Base-by-base conservation (phyloP, 2,797 vertebrate genomes). In the Ctenopoma kingsleyae region DNA sequence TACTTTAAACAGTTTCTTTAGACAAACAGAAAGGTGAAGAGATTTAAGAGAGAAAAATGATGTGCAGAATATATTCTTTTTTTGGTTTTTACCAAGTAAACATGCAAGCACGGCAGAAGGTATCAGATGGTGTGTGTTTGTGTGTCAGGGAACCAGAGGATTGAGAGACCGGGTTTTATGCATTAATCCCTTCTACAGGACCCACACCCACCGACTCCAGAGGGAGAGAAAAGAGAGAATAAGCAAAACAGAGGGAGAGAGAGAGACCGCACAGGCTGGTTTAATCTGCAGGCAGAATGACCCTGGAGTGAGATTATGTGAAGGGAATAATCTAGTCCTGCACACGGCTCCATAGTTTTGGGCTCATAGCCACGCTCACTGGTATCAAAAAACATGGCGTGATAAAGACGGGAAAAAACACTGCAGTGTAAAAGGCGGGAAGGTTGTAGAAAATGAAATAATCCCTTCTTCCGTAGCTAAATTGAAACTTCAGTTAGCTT, bases 261-360 rank as follows among this genome's bases (percentile, higher is more conserved):
- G 25, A 30, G 76, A 48, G 71, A 56, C 43, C 54, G 63, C 66
- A 64, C 48, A 67, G 75, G 76, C 61, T 80, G 76, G 86, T 83
- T 86, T 92, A 93, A 94, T 94, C 90, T 90, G 88, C 59, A 58
- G 78, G 78, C 82, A 62, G 77, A 80, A 76, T 87, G 87, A 74
- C 62, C 67, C 78, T 69, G 27, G 64, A 79, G 55, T 80, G 75
- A 88, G 91, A 94, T 94, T 92, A 95, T 90, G 74, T 89, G 76
- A 47, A 61, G 73, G 61, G 73, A 83, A 87, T 93, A 94, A 94
- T 93, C 91, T 87, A 82, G 76, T 71, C 63, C 55, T 56, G 60
- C 63, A 54, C 71, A 46, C 49, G 55, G 70, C 70, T 54, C 53
- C 56, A 69, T 58, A 62, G 70, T 79, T 89, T 86, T 73, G 44